A percentile compares a stretch with the other conserved stretches of the same genome.
Conservation (phyloP, 2,797 vertebrate genomes). For the Rhynchonycteris naso region DNA sequence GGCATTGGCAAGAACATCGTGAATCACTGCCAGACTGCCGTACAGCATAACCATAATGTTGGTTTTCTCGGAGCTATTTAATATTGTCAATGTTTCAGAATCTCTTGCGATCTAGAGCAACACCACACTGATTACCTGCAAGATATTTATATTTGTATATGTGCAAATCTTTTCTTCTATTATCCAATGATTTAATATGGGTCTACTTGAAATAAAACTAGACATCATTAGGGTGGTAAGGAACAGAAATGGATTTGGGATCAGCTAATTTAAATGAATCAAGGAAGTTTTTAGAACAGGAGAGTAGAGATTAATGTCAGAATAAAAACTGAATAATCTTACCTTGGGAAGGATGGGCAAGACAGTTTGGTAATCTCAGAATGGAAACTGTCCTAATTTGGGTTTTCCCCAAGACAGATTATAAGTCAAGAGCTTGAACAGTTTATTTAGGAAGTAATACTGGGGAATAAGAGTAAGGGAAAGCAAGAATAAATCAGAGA, state of each 20-base stretch:
- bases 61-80: background rate
- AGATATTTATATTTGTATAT: conserved; percentile 16
- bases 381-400: background rate
- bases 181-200: background rate
- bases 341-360: background rate
- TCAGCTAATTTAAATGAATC: background rate
- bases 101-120: conserved; percentile 39
- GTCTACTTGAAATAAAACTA: conserved; percentile 13
- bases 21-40: background rate
- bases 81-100: conserved; percentile 44
- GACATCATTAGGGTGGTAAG: background rate
- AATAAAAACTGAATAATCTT: background rate
- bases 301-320: background rate
- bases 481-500: background rate
- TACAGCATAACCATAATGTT: background rate
- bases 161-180: background rate
- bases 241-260: background rate
- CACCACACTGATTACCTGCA: background rate
- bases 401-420: background rate
- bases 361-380: background rate
- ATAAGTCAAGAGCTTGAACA: background rate
- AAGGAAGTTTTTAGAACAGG: background rate
- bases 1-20: conserved; percentile 19
- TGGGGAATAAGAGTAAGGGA: background rate
- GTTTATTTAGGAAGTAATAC: background rate